Evolutionary conservation across 2,888 invertebrate genomes (phyloP).

Genomic region (Palloptera scutellata): DNA sequence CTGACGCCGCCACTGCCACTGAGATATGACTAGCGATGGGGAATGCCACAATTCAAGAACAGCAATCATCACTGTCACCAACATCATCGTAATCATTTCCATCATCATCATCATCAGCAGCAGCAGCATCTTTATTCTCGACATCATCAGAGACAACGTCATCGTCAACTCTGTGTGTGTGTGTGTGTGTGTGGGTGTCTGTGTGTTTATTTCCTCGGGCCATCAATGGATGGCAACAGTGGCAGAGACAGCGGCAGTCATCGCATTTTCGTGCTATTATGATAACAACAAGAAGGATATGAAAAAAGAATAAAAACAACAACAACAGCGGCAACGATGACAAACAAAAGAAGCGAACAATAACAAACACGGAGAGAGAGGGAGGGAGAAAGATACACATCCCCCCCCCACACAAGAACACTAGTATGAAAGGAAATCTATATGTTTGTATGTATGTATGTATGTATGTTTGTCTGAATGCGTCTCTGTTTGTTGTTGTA

Average conservation of each 20-base stretch:
- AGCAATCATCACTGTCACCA: not conserved
- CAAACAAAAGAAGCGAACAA: no score
- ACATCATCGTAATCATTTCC: slow-evolving; percentile 8
- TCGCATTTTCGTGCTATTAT: not conserved
- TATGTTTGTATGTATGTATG: no score
- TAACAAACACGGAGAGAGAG: no score
- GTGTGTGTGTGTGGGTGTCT: not conserved
- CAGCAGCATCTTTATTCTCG: slow-evolving; percentile 6
- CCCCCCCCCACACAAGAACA: no score
- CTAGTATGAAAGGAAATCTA: no score
- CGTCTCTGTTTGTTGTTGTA: no score
- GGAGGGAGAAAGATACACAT: no score
- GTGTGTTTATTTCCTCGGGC: not conserved
- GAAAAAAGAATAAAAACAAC: not conserved
- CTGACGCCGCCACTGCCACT: not conserved
- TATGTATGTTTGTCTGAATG: no score
- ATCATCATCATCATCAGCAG: slow-evolving; percentile 11
- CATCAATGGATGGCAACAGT: not conserved
- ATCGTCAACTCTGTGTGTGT: slow-evolving; percentile 8
- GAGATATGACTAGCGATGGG: no score
- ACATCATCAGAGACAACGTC: not conserved
- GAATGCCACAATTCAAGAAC: no score
- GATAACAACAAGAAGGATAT: no score
- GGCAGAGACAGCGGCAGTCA: not conserved
- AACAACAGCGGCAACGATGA: not conserved